Conservation (phyloP, 2,797 vertebrate species). For the Dendrocincla fuliginosa region DNA sequence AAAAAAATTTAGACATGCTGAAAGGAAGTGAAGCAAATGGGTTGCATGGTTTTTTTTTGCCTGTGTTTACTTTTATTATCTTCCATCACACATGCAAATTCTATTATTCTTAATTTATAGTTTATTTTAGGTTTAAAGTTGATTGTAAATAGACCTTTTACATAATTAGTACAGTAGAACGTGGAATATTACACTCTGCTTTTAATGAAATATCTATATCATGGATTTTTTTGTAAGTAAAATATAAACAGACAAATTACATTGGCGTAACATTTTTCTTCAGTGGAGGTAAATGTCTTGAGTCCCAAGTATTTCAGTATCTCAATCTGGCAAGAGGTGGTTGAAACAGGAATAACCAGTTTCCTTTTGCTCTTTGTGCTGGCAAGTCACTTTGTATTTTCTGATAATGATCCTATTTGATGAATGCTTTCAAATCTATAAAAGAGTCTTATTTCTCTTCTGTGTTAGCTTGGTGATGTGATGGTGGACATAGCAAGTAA, state of each 20-base stretch:
- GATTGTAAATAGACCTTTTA: not conserved
- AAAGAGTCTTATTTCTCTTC: slow-evolving; percentile 7
- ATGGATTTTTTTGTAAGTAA: not conserved
- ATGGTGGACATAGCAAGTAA: slow-evolving; percentile 98
- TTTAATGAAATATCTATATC: not conserved
- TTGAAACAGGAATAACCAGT: not conserved
- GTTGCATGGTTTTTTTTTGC: not conserved
- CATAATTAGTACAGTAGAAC: not conserved
- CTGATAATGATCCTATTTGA: not conserved
- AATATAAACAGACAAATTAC: not conserved
- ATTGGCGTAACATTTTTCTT: not conserved
- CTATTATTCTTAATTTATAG: not conserved
- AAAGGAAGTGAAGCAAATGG: not conserved
- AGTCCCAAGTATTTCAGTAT: not conserved
- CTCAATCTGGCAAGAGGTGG: not conserved
- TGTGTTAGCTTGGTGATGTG: slow-evolving; percentile 88
- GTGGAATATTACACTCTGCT: not conserved
- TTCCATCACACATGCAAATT: not conserved
- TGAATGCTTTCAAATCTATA: not conserved
- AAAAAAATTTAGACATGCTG: not conserved
- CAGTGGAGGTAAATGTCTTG: not conserved
- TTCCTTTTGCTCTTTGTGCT: not conserved
- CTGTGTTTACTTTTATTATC: not conserved
- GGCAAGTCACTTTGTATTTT: not conserved
- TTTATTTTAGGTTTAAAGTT: not conserved